A percentile compares a stretch with the other conserved stretches of the same genome.
These are phyloP conservation scores for Apis dorsata DNA, from an alignment of 1,140 invertebrate genomes.

Conservation along the genomic window DNA sequence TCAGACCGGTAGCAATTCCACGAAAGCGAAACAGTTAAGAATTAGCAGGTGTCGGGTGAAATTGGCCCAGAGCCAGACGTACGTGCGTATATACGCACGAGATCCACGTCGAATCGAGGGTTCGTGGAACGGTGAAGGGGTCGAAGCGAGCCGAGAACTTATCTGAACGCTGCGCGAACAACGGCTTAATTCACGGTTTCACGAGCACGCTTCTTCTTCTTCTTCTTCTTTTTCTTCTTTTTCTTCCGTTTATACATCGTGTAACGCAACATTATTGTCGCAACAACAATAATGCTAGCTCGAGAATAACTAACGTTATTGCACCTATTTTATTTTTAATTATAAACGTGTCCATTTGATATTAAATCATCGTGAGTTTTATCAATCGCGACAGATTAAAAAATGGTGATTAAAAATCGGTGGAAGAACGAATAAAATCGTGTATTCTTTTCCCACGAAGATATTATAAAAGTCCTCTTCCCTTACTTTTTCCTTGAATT, in stretches of 20 bases:
- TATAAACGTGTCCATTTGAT: too few relatives aligned
- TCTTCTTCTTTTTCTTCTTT: too few relatives aligned
- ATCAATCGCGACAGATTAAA: background rate
- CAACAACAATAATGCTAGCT: too few relatives aligned
- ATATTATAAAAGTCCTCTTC: constrained; percentile 35
- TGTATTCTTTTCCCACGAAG: constrained; percentile 21
- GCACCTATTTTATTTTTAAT: constrained; percentile 53
- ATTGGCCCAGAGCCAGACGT: background rate
- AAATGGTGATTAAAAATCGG: background rate
- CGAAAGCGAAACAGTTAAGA: constrained; percentile 20
- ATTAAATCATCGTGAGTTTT: too few relatives aligned
- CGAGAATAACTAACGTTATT: constrained; percentile 4
- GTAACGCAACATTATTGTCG: background rate
- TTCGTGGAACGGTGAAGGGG: constrained; percentile 12
- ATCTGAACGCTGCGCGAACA: constrained; percentile 12
- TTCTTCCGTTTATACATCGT: too few relatives aligned
- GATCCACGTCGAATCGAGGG: background rate
- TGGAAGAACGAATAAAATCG: constrained; percentile 5
- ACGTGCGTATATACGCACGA: background rate
- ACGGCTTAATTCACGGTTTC: constrained; percentile 22
- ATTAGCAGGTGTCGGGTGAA: constrained; percentile 27
- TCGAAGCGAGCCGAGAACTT: background rate
- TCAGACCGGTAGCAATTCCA: constrained; percentile 19
- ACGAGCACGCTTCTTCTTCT: background rate
- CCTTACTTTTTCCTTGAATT: too few relatives aligned